Evolutionary conservation across 2,113 vertebrate genomes (phyloP), one percentile per base, ranked within the genome.

Genomic region (Atrichornis clamosus): DNA sequence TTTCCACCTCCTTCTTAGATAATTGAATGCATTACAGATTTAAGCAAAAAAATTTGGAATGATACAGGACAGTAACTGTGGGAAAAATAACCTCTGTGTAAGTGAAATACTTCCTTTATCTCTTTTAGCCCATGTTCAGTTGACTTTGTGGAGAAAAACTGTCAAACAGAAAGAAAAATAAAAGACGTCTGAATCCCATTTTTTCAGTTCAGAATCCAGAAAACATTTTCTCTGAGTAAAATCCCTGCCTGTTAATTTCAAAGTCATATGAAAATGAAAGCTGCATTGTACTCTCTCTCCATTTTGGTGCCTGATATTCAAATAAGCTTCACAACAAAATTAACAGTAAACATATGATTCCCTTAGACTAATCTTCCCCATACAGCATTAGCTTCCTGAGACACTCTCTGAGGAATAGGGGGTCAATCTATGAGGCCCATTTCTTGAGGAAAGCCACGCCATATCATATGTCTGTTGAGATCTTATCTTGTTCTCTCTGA

Each of bases 1-100:
- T 92, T 89, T 93, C 90, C 78, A 69, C n/a, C 39, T 91, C n/a
- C 26, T 80, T 85, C 68, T 94, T 53, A 47, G 68, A 86, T 46
- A 95, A 85, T 23, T 73, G 82, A 90, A 90, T 86, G 74, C 41
- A 64, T 87, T 72, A 65, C 32, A 50, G 42, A 87, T 73, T 89
- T 79, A 76, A 91, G 75, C 53, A 94, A 93, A 83, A 32, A 91
- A 73, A 96, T 65, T 21, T 15, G 2, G 33, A 73, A 59, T 49
- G 62, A 75, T 73, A 58, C 85, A 93, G 80, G 64, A 78, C 64
- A 90, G 68, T 30, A 67, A 27, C 46, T 88, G 49, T 49, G 56
- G 63, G 41, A 77, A 49, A 83, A 94, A 80, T 55, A 91, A 89
- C 44, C 32, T 80, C 46, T 11, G 32, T 87, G 24, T 53, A 81